phyloP scores from a whole-genome alignment of 2,113 vertebrate species.

The Donacobius atricapilla region DNA sequence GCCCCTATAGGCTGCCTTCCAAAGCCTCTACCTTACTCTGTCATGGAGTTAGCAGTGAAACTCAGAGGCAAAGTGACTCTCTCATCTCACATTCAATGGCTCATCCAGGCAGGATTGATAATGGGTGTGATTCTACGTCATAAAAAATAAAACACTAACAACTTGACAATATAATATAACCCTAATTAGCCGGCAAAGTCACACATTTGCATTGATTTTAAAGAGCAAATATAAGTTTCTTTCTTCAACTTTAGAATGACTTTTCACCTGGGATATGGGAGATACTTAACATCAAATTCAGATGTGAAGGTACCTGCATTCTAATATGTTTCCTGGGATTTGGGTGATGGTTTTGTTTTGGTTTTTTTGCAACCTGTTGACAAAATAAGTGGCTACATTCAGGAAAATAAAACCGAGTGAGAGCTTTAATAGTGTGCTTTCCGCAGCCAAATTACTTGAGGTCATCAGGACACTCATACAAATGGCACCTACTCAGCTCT shows the following conservation, averaged over 20 bases:
- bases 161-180: not conserved
- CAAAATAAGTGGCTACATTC: not conserved
- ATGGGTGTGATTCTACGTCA: not conserved
- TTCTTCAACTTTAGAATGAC: not conserved
- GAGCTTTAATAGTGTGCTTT: not conserved
- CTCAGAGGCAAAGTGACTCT: not conserved
- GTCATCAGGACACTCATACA: not conserved
- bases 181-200: not conserved
- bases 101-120: not conserved
- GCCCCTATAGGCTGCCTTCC: not conserved
- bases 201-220: not conserved
- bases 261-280: not conserved
- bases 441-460: not conserved
- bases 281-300: not conserved
- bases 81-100: not conserved
- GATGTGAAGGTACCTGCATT: not conserved
- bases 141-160: not conserved
- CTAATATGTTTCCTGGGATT: not conserved
- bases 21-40: not conserved
- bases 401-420: not conserved
- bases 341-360: not conserved
- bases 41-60: not conserved
- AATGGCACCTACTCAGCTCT: not conserved
- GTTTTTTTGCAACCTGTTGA: not conserved
- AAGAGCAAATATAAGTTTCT: not conserved